phyloP scores from a whole-genome alignment of 1,140 invertebrate genomes.

The Agrypnia vestita region DNA sequence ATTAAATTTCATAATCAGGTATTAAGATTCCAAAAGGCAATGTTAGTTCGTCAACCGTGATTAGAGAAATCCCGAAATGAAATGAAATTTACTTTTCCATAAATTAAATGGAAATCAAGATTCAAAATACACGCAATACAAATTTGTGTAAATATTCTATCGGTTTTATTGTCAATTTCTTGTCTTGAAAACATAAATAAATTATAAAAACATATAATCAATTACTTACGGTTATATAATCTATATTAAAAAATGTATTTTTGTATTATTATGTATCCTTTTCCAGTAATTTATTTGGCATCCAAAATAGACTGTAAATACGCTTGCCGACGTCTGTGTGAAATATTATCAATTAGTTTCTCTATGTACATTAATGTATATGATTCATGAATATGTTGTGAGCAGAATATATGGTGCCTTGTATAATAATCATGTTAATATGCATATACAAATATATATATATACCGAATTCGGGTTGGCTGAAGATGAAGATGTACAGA shows the following conservation, averaged over 20 bases:
- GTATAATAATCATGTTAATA: slow-evolving; percentile 52
- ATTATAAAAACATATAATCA: not conserved
- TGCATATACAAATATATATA: slow-evolving; percentile 10
- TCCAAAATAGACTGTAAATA: slow-evolving; percentile 22
- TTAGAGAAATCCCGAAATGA: not conserved
- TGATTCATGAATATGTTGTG: slow-evolving; percentile 46
- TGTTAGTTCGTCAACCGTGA: too few species aligned
- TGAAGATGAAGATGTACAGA: slow-evolving; percentile 47
- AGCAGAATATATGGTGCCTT: slow-evolving; percentile 61
- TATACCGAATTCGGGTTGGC: slow-evolving; percentile 42
- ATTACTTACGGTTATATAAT: not conserved
- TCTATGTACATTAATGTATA: slow-evolving; percentile 5
- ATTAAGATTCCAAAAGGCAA: too few species aligned
- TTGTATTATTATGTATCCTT: slow-evolving; percentile 4
- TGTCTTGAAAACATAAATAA: not conserved
- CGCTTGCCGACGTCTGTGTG: slow-evolving; percentile 14
- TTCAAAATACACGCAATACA: not conserved
- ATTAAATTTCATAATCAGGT: too few species aligned
- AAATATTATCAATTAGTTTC: slow-evolving; percentile 4
- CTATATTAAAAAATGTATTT: slow-evolving; percentile 15
- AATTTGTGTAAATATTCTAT: not conserved
- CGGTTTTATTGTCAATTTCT: not conserved
- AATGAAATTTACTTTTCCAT: not conserved
- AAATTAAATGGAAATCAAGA: not conserved
- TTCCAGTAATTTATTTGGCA: slow-evolving; percentile 1